Conservation (phyloP, 1,140 invertebrate genomes). For the Drosophila nasuta region DNA sequence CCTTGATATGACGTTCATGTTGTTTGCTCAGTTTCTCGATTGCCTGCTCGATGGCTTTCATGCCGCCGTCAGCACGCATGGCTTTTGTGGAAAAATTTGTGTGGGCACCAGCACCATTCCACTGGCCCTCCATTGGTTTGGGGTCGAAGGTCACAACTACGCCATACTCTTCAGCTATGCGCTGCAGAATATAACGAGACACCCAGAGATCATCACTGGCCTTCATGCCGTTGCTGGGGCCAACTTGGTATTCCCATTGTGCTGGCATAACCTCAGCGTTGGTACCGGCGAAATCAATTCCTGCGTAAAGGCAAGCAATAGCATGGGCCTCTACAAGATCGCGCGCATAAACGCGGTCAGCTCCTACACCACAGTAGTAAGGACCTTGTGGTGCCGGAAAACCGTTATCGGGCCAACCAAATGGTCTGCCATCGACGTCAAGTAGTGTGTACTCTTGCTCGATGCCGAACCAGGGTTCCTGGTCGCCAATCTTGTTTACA, state of each 20-base stretch:
- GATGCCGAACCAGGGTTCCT: slow-evolving; percentile 96
- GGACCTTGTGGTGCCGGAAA: slow-evolving; percentile 96
- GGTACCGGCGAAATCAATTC: slow-evolving; percentile 94
- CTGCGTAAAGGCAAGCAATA: slow-evolving; percentile 93
- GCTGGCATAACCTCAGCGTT: slow-evolving; percentile 98
- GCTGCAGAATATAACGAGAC: slow-evolving; percentile 89
- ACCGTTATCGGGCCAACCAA: slow-evolving; percentile 96
- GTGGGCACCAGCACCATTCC: slow-evolving; percentile 96
- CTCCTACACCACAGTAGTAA: slow-evolving; percentile 97
- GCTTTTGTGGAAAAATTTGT: slow-evolving; percentile 92
- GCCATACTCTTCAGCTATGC: slow-evolving; percentile 95
- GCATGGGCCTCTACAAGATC: slow-evolving; percentile 96
- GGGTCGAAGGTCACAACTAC: slow-evolving; percentile 93
- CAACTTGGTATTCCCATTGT: slow-evolving; percentile 88
- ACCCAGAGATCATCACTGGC: slow-evolving; percentile 96
- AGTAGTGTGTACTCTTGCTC: slow-evolving; percentile 96
- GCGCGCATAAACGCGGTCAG: slow-evolving; percentile 95
- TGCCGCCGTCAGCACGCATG: slow-evolving; percentile 93
- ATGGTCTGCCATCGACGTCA: slow-evolving; percentile 94
- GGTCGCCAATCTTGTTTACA: slow-evolving; percentile 84
- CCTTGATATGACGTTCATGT: slow-evolving; percentile 94
- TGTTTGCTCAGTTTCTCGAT: slow-evolving; percentile 92
- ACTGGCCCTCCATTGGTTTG: slow-evolving; percentile 93
- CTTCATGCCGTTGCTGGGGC: slow-evolving; percentile 91
- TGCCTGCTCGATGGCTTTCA: slow-evolving; percentile 89